Evolutionary conservation across 2,888 invertebrate species (phyloP), one percentile per base, ranked within the genome.

Genomic region (Torymus auratus): DNA sequence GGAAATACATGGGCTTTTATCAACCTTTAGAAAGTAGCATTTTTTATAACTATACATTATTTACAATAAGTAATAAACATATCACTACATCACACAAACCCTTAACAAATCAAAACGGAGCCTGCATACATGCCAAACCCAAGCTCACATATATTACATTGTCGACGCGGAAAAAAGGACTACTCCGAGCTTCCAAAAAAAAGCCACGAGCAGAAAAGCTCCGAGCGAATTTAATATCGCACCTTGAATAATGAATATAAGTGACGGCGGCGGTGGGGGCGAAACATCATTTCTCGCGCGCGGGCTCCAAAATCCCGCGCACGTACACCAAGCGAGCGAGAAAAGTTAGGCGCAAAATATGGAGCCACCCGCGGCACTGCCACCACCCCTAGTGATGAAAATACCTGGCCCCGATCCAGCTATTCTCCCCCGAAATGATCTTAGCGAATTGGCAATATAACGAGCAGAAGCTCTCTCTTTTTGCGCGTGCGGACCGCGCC

Each of bases 371-470:
- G 23, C 17, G 28, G 4, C 10, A 23, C n/a, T 11, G 14, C n/a
- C n/a, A 28, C 2, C 28, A 28, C 2, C 28, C 4, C 74, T 78
- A 60, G 23, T 68, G 72, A 74, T 80, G 74, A 68, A 81, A 82
- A 83, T 84, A 84, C 81, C 83, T 84, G 84, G 82, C 81, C 69
- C 56, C 13, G 61, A 41, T 83, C 83, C 82, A 83, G 56, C 65
- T 50, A 68, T 61, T 74, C 78, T 70, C 73, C 60, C 28, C 60
- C 53, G 64, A 78, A 78, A 85, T 83, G 81, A 83, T 83, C 74
- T 83, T 76, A 80, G 81, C 71, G 71, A 78, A 84, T 83, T 83
- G 83, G 82, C 76, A 82, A 83, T 83, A 82, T 83, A 83, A 84
- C 80, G 82, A 80, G 70, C 74, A 60, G 71, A 71, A 58, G 75